Base-by-base conservation (phyloP, 2,888 invertebrate genomes). In the Ochropleura leucogaster region DNA sequence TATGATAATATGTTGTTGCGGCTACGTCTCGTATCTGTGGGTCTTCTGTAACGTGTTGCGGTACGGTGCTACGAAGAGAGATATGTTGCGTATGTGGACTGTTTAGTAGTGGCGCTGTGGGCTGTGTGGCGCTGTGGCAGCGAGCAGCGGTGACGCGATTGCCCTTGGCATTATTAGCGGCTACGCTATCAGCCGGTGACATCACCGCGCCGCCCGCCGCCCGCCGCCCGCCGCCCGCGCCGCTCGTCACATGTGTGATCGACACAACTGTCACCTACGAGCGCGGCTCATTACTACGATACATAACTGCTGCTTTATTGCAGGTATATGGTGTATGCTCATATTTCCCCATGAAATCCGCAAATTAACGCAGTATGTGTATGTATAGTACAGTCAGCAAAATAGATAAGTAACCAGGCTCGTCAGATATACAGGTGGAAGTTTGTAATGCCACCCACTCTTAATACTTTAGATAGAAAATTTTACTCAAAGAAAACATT, bases 101-200 rank as follows among this genome's bases (percentile, higher is more conserved):
- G 76, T 49, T 64, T 63, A 46, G 12, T 46, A 57, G 79, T 55
- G 69, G 47, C 72, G 70, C n/a, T 12, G 42, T 62, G 42, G 64
- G 47, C 72, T 70, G 42, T 12, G 42, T 62, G 42, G 64, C 57
- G 30, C 57, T 57, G 78, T 53, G 69, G 51, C 72, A 59, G 49
- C 16, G 49, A 6, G 16, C 30, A 59, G 66, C 75, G 89, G 76
- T 90, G 90, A 90, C 90, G 90, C 85, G 90, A 82, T 88, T 89
- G 94, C 93, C 95, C 94, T 94, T 95, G 95, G 93, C 95, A 93
- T 93, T 93, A 93, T 92, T 94, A 90, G 90, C 89, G 87, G 83
- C 84, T 86, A 77, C 85, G 87, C 88, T 88, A 88, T 88, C 90
- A 88, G 84, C 75, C 73, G 89, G 73, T 91, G 90, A 90, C 89